Evolutionary conservation across 2,797 vertebrate genomes (phyloP).

Genomic region (Florisuga fusca): DNA sequence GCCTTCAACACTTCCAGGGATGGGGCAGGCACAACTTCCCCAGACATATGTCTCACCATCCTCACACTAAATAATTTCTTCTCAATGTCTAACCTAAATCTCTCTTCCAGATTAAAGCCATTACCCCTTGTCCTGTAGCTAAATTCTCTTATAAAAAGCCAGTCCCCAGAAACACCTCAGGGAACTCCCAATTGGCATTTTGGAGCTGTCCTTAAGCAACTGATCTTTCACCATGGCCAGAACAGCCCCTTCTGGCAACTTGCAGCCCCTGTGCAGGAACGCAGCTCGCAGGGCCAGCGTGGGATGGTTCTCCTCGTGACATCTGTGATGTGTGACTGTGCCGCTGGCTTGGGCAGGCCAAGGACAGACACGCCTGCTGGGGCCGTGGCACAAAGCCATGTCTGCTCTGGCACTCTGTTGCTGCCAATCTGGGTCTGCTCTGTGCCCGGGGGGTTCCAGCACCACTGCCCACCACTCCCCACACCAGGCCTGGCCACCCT

Average conservation of each 20-base stretch:
- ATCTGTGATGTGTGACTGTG: accelerated
- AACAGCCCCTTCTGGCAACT: no score
- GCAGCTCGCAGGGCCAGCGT: accelerated
- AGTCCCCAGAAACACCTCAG: neutral
- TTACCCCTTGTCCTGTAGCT: no score
- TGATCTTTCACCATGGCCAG: neutral
- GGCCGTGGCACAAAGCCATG: neutral
- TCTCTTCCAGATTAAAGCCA: no score
- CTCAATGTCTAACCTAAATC: no score
- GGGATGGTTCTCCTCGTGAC: neutral
- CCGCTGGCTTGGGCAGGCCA: neutral
- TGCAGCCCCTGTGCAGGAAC: neutral
- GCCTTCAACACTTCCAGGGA: no score
- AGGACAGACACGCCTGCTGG: neutral
- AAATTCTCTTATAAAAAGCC: no score
- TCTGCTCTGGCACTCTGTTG: neutral
- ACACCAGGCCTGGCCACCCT: neutral
- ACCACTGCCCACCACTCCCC: neutral
- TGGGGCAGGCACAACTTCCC: no score
- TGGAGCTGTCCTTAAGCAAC: neutral
- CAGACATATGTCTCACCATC: no score
- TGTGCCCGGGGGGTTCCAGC: accelerated
- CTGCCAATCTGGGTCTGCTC: neutral
- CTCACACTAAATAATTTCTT: no score
- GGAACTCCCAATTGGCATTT: neutral